Evolutionary conservation across 2,113 vertebrate genomes (phyloP).

Genomic region (Passer montanus): DNA sequence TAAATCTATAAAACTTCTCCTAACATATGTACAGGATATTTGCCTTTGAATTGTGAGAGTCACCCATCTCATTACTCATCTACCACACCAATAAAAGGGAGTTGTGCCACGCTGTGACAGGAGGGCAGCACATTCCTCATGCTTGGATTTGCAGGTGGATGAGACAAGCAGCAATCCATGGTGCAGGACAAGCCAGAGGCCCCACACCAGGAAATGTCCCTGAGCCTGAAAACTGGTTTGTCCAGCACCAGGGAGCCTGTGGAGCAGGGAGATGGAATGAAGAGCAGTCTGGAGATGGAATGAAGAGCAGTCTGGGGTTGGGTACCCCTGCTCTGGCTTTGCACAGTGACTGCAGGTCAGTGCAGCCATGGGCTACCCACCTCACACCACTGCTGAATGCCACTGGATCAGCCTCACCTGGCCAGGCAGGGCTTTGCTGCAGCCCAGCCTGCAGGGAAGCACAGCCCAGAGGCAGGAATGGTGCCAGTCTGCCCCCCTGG

Average conservation of each 20-base stretch:
- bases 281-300: not conserved
- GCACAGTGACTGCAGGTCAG: not conserved
- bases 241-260: fast-evolving
- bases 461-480: not conserved
- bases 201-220: not conserved
- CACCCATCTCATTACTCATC: not conserved
- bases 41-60: not conserved
- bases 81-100: not conserved
- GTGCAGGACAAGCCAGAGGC: not conserved
- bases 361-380: not conserved
- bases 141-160: not conserved
- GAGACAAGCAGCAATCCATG: not conserved
- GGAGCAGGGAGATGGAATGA: not conserved
- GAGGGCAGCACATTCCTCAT: not conserved
- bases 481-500: not conserved
- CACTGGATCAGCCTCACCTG: not conserved
- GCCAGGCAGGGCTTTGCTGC: not conserved
- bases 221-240: not conserved
- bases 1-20: not conserved
- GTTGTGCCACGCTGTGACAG: not conserved
- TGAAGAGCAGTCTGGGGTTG: not conserved
- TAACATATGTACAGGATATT: not conserved
- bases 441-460: not conserved
- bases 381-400: not conserved
- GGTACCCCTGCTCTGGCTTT: not conserved